Conservation (phyloP, 1,140 invertebrate species). For the Pseudoatta argentina region DNA sequence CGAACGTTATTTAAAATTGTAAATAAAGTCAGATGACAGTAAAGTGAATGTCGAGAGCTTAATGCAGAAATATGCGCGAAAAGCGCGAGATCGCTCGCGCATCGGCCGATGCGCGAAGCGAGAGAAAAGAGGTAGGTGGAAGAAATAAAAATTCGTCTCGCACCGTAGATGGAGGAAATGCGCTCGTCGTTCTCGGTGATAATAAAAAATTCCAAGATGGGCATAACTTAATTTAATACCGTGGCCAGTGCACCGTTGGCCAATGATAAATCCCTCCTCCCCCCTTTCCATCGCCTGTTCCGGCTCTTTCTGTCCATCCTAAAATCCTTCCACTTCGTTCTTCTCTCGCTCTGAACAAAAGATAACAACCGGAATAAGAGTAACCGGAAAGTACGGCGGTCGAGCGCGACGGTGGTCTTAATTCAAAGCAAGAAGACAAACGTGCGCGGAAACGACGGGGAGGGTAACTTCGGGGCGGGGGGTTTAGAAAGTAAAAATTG, state of each 20-base stretch:
- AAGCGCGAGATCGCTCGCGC: slow-evolving; percentile 18
- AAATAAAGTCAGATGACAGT: slow-evolving; percentile 44
- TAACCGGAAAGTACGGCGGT: slow-evolving; percentile 65
- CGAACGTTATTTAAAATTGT: slow-evolving; percentile 46
- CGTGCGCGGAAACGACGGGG: slow-evolving; percentile 24
- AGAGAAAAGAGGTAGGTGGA: not conserved
- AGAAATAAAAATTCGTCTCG: slow-evolving; percentile 39
- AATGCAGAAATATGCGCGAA: slow-evolving; percentile 64
- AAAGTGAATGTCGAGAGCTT: slow-evolving; percentile 57
- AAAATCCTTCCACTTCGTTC: slow-evolving; percentile 63
- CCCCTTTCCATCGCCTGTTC: slow-evolving; percentile 7
- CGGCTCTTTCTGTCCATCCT: slow-evolving; percentile 52
- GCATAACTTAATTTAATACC: slow-evolving; percentile 80
- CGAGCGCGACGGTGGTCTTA: slow-evolving; percentile 43
- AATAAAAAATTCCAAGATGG: slow-evolving; percentile 76
- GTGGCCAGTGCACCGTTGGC: slow-evolving; percentile 58
- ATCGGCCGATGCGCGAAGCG: not conserved
- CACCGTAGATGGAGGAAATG: slow-evolving; percentile 42
- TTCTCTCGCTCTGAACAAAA: slow-evolving; percentile 74
- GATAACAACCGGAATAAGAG: slow-evolving; percentile 76
- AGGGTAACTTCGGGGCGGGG: slow-evolving; percentile 3
- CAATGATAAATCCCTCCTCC: slow-evolving; percentile 75
- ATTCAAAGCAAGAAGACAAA: slow-evolving; percentile 55
- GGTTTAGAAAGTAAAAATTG: slow-evolving; percentile 14
- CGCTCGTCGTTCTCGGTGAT: slow-evolving; percentile 66